phyloP scores from a whole-genome alignment of 2,797 vertebrate species.

The Scolopax bukidnonensis region DNA sequence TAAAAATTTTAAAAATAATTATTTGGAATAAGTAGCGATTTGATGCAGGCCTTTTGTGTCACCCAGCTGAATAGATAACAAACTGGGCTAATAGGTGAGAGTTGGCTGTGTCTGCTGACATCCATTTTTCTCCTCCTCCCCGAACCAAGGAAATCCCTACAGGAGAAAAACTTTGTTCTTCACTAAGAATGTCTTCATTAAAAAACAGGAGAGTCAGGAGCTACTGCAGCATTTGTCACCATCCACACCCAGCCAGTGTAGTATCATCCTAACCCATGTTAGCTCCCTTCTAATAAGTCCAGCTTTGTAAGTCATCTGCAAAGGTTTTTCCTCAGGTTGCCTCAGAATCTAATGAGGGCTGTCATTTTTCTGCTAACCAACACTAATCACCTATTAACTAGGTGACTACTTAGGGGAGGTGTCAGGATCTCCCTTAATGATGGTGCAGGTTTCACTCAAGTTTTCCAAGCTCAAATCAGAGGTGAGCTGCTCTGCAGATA shows the following conservation, averaged over 20 bases:
- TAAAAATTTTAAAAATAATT: background rate
- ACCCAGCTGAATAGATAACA: background rate
- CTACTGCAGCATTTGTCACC: background rate
- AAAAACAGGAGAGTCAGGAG: background rate
- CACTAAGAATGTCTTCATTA: background rate
- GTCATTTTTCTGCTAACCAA: background rate
- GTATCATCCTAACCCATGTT: background rate
- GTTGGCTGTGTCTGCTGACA: background rate
- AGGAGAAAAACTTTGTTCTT: background rate
- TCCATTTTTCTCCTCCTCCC: background rate
- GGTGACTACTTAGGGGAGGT: background rate
- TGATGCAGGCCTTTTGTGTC: background rate
- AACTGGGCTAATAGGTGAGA: background rate
- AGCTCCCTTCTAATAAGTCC: background rate
- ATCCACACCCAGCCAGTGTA: background rate
- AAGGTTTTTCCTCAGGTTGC: background rate
- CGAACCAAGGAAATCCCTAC: background rate
- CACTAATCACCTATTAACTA: too few species aligned
- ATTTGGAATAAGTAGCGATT: background rate
- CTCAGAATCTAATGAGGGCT: background rate
- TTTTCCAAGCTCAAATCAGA: background rate
- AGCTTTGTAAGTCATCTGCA: background rate
- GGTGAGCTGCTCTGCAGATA: background rate
- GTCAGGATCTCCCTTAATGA: rapidly evolving
- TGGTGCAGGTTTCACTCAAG: background rate